A percentile compares a stretch with the other conserved stretches of the same genome.
Evolutionary conservation across 2,888 invertebrate genomes (phyloP).

Genomic region (Drosophila setosimentum): DNA sequence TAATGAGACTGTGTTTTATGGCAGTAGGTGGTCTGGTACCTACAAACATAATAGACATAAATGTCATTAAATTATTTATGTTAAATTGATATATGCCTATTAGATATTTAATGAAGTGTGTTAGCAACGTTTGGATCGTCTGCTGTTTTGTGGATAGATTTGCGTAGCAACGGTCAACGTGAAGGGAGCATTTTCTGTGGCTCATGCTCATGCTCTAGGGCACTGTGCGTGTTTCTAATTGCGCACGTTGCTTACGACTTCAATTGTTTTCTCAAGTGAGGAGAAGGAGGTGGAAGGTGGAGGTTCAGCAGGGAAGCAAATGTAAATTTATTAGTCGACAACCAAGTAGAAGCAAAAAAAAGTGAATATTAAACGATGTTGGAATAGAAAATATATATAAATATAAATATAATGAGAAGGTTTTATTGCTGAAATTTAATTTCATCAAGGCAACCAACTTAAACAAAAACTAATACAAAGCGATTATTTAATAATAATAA

Average conservation of each 20-base stretch:
- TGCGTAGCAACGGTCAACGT: neutral
- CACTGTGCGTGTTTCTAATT: slow-evolving; percentile 45
- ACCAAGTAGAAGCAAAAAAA: neutral
- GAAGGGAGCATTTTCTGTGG: neutral
- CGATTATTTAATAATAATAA: neutral
- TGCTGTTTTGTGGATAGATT: slow-evolving; percentile 15
- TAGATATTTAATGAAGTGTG: slow-evolving; percentile 59
- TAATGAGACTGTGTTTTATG: neutral
- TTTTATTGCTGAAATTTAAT: neutral
- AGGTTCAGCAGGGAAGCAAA: too few relatives aligned
- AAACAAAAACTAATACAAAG: neutral
- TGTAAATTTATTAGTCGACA: neutral
- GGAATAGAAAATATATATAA: neutral
- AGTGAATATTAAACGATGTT: neutral
- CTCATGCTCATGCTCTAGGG: slow-evolving; percentile 16
- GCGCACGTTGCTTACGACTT: slow-evolving; percentile 20
- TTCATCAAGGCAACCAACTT: neutral
- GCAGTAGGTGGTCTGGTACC: neutral
- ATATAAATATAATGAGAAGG: neutral
- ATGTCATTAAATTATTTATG: slow-evolving; percentile 61
- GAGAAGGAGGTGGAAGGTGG: neutral
- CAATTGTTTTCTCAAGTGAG: slow-evolving; percentile 11
- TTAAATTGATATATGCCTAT: slow-evolving; percentile 57
- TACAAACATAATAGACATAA: slow-evolving; percentile 47
- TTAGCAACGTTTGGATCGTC: slow-evolving; percentile 34